Conservation (phyloP, 2,888 invertebrate species). For the Zhuqinia jingwanae region DNA sequence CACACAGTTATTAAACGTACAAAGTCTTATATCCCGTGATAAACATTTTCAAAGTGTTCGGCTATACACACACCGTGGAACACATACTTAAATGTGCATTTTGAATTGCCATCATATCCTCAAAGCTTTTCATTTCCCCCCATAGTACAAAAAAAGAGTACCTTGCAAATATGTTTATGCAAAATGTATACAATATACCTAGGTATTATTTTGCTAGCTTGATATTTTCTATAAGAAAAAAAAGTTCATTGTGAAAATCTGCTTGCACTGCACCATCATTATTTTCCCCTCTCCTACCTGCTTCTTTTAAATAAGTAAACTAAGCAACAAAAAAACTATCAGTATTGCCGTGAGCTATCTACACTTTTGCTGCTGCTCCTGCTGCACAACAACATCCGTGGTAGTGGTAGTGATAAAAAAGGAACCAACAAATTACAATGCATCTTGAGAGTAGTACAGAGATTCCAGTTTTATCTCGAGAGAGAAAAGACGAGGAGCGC, state of each 20-base stretch:
- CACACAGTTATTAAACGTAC: background rate
- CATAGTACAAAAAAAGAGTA: too few species aligned
- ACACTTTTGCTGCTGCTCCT: too few species aligned
- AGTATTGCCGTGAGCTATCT: background rate
- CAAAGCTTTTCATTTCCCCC: too few species aligned
- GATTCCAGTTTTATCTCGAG: constrained; percentile 2
- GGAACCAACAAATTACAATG: background rate
- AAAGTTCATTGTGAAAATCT: constrained; percentile 18
- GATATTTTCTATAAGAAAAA: background rate
- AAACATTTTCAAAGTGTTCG: background rate
- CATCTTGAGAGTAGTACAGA: background rate
- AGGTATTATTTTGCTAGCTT: background rate
- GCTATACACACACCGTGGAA: background rate
- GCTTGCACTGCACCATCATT: background rate
- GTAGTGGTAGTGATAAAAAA: background rate
- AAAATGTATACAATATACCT: too few species aligned
- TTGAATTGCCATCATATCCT: constrained; percentile 49
- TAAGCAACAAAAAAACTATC: background rate
- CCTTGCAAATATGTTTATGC: too few species aligned
- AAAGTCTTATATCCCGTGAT: too few species aligned
- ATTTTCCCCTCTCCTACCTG: background rate
- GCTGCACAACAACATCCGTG: background rate
- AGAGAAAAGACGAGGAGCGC: background rate
- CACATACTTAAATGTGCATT: constrained; percentile 45
- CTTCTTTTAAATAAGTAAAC: constrained; percentile 8